Conservation (phyloP, 2,888 invertebrate species). For the Ethmia dodecea region DNA sequence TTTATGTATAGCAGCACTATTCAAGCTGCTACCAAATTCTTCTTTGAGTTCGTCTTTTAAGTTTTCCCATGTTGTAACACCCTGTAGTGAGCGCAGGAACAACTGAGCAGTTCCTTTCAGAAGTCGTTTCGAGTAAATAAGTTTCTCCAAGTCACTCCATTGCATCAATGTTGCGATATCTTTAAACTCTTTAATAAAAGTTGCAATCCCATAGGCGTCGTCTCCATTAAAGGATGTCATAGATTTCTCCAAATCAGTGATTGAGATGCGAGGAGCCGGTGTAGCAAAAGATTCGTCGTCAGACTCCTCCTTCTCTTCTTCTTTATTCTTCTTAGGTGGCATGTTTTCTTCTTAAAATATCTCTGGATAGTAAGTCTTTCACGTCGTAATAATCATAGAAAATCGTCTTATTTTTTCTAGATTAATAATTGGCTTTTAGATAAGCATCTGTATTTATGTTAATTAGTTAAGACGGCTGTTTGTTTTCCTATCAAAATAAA, state of each 20-base stretch:
- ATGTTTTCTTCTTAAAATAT: conserved; percentile 8
- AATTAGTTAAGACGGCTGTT: too few relatives aligned
- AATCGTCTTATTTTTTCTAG: too few relatives aligned
- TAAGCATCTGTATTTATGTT: too few relatives aligned
- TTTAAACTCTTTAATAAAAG: conserved; percentile 10
- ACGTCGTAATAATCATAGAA: too few relatives aligned
- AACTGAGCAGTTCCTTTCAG: conserved; percentile 12
- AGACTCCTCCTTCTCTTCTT: neutral
- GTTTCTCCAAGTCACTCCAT: conserved; percentile 8
- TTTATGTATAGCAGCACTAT: conserved; percentile 6
- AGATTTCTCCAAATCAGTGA: conserved; percentile 11
- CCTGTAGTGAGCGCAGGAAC: conserved; percentile 7
- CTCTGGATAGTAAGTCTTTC: too few relatives aligned
- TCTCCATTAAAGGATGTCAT: conserved; percentile 14
- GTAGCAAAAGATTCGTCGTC: neutral
- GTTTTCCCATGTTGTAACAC: conserved; percentile 1
- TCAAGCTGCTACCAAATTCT: conserved; percentile 11
- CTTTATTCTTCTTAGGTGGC: conserved; percentile 13
- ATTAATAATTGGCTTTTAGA: too few relatives aligned
- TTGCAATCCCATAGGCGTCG: conserved; percentile 10
- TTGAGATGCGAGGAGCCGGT: neutral
- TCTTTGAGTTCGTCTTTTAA: conserved; percentile 9
- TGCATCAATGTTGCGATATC: conserved; percentile 8
- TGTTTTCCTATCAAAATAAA: too few relatives aligned
- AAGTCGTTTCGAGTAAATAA: conserved; percentile 12